Evolutionary conservation across 2,888 invertebrate species (phyloP), one percentile per base, ranked within the genome.

Genomic region (Exocentrus adspersus): DNA sequence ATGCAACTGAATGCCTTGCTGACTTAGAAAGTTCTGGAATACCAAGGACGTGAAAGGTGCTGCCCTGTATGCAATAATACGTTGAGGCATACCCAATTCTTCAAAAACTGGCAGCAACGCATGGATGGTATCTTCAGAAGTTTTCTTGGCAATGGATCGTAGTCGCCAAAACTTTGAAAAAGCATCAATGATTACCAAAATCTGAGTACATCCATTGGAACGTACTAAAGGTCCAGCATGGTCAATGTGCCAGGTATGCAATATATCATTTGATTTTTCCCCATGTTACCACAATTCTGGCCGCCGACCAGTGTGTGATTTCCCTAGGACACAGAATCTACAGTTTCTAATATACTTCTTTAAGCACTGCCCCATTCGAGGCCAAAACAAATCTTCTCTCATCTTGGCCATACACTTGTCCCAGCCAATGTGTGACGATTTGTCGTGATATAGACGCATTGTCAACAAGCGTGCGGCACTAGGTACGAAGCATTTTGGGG

Each of bases 231-330:
- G 69, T 7, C 72, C 70, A 24, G 70, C 72, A 53, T 71, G 67
- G 43, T 67, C 72, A 30, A 71, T 69, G 46, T 72, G 69, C 67
- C 67, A 72, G 5, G 60, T 52, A 4, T 72, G 48, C 20, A 72
- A 42, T 16, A 59, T 61, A 41, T 63, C 62, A 16, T 60, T 41
- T 16, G 72, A 51, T 50, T 69, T 68, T 20, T 68, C 54, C n/a
- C 70, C 68, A 42, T 59, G 21, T 62, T 68, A 65, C 64, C 64
- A 68, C 16, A 60, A 10, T 16, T 65, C 60, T 30, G 46, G 7
- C 17, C 60, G 58, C 17, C 46, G 62, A 6, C 69, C 69, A 20
- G 69, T 73, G 53, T 71, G 69, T 16, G 65, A 69, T 66, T 73
- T 71, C 9, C 37, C 37, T 6, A 37, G 37, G n/a, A 37, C 37